These are phyloP conservation scores for Scaptomyza reducta DNA, from an alignment of 2,888 invertebrate species.

Conservation along the genomic window DNA sequence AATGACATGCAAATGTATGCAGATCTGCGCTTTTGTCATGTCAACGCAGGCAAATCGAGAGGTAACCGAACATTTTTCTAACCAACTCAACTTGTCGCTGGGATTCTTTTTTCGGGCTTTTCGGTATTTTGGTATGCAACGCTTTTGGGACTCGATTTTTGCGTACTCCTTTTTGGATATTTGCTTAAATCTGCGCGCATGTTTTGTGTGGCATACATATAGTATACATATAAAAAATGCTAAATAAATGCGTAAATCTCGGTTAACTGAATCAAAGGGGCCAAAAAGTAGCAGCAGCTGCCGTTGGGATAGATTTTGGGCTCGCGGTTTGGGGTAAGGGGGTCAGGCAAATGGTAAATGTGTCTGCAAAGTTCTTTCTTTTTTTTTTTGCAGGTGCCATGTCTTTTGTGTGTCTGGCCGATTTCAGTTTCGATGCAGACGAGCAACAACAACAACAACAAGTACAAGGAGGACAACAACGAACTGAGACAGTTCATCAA, in stretches of 20 bases:
- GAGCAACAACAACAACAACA: conserved; percentile 33
- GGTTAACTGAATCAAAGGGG: conserved; percentile 43
- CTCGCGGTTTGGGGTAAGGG: background rate
- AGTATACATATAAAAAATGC: conserved; percentile 68
- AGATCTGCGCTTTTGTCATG: conserved; percentile 83
- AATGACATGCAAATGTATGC: conserved; percentile 83
- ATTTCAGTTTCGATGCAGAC: conserved; percentile 64
- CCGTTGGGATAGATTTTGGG: conserved; percentile 6
- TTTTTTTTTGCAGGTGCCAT: conserved; percentile 66
- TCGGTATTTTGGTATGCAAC: conserved; percentile 5
- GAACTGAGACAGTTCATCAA: conserved; percentile 71
- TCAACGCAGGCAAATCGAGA: conserved; percentile 80
- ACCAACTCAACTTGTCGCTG: conserved; percentile 66
- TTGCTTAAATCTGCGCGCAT: conserved; percentile 76
- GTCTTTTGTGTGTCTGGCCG: conserved; percentile 63
- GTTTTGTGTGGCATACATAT: conserved; percentile 56
- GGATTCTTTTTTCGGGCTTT: conserved; percentile 13
- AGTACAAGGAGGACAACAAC: conserved; percentile 37
- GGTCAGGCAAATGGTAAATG: conserved; percentile 54
- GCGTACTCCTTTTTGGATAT: conserved; percentile 53
- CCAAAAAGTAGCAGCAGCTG: conserved; percentile 4
- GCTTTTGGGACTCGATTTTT: conserved; percentile 52
- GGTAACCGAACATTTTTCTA: conserved; percentile 66
- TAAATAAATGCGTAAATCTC: conserved; percentile 81
- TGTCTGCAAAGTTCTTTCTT: conserved; percentile 72